phyloP scores from a whole-genome alignment of 2,888 invertebrate genomes.

The Oasisia sp. region DNA sequence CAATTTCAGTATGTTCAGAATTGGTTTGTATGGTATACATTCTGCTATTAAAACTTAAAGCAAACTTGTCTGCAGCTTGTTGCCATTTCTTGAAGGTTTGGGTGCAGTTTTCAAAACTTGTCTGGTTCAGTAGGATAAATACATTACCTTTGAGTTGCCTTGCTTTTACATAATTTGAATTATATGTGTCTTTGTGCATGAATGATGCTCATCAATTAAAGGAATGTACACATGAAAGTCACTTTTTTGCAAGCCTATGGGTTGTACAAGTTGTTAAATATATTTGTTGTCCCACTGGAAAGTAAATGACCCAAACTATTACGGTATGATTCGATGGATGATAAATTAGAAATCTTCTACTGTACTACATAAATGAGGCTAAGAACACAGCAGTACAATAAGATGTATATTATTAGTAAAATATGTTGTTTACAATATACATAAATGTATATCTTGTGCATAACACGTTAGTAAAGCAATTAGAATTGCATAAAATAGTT shows the following conservation, averaged over 20 bases:
- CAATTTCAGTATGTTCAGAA: not conserved
- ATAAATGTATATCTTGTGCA: not conserved
- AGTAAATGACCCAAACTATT: too few relatives aligned
- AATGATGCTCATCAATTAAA: not conserved
- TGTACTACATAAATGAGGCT: not conserved
- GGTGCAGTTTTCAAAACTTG: not conserved
- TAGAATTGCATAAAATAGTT: not conserved
- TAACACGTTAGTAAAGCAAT: not conserved
- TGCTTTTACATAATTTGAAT: constrained; percentile 9
- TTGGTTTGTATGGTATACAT: constrained; percentile 17
- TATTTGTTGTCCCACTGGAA: too few relatives aligned
- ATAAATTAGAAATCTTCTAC: not conserved
- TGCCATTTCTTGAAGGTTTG: not conserved
- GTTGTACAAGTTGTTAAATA: not conserved
- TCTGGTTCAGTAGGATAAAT: not conserved
- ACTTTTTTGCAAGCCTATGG: not conserved
- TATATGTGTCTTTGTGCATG: not conserved
- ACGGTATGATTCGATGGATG: too few relatives aligned
- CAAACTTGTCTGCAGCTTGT: not conserved
- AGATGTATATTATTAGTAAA: constrained; percentile 9
- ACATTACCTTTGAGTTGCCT: not conserved
- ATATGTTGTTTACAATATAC: not conserved
- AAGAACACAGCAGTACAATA: not conserved
- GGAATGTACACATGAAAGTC: not conserved
- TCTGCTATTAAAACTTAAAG: constrained; percentile 6